Evolutionary conservation across 1,140 invertebrate genomes (phyloP).

Genomic region (Phenacoccus solenopsis): DNA sequence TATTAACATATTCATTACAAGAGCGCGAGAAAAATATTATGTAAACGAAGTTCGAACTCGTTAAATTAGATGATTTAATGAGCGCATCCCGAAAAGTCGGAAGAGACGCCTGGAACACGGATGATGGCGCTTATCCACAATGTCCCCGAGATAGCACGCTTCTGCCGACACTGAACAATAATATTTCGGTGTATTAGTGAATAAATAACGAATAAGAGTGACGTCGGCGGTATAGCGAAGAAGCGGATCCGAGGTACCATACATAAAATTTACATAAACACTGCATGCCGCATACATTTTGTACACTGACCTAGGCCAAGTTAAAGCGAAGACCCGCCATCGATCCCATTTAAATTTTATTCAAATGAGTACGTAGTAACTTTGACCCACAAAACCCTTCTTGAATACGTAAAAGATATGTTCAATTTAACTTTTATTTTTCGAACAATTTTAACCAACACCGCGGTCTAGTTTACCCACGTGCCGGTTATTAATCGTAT

Average conservation of each 20-base stretch:
- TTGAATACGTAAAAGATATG: conserved; percentile 14
- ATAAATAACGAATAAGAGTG: conserved; percentile 3
- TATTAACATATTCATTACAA: not conserved
- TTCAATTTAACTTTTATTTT: conserved; percentile 5
- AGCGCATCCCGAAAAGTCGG: too few relatives aligned
- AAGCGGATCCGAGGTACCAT: not conserved
- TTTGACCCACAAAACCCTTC: conserved; percentile 16
- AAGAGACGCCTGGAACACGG: not conserved
- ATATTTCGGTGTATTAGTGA: not conserved
- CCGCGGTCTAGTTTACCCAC: not conserved
- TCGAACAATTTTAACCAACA: not conserved
- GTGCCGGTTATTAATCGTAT: not conserved
- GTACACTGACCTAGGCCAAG: conserved; percentile 9
- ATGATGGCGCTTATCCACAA: not conserved
- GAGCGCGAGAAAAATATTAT: not conserved
- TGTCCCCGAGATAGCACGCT: not conserved
- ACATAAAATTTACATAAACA: conserved; percentile 15
- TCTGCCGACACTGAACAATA: not conserved
- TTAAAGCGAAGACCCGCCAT: conserved; percentile 13
- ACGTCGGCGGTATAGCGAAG: not conserved
- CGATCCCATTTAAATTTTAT: conserved; percentile 18
- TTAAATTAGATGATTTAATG: not conserved
- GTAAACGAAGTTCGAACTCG: not conserved
- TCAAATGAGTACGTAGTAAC: conserved; percentile 17
- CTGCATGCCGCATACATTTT: conserved; percentile 14